A percentile compares a stretch with the other conserved stretches of the same genome.
Evolutionary conservation across 53 echinoderm and acorn worm genomes (phyloP).

Genomic region (Paracentrotus lividus): DNA sequence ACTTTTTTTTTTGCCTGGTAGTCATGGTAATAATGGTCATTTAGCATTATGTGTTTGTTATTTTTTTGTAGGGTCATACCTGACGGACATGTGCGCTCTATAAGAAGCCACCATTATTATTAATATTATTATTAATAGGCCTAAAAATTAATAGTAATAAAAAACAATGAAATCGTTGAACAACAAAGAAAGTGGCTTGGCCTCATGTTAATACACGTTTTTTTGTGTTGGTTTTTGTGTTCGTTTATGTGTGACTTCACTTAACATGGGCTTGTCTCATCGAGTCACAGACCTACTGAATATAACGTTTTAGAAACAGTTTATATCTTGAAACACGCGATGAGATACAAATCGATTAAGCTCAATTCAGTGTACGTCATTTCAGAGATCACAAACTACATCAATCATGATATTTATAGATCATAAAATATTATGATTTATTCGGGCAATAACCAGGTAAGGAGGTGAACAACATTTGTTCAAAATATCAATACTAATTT

Average conservation of each 20-base stretch:
- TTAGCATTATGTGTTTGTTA: no score
- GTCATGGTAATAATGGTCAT: no score
- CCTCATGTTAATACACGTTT: not conserved
- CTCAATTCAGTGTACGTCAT: not conserved
- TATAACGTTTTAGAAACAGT: not conserved
- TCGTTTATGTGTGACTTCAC: not conserved
- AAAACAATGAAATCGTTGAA: no score
- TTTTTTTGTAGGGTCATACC: no score
- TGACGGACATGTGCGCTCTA: no score
- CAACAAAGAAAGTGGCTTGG: no score
- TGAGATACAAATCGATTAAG: not conserved
- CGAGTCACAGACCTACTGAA: not conserved
- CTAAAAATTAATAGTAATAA: no score
- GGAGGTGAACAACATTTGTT: slow-evolving; percentile 8
- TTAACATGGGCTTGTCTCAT: not conserved
- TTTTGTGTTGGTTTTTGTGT: no score
- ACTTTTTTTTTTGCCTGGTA: no score
- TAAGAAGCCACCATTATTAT: no score
- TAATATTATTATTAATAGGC: no score
- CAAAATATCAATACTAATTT: slow-evolving; percentile 17
- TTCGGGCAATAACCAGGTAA: not conserved
- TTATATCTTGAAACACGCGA: not conserved
- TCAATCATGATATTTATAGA: not conserved
- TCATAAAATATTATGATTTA: not conserved
- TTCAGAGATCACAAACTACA: not conserved